Evolutionary conservation across 2,113 vertebrate genomes (phyloP).

Genomic region (Camelus bactrianus): DNA sequence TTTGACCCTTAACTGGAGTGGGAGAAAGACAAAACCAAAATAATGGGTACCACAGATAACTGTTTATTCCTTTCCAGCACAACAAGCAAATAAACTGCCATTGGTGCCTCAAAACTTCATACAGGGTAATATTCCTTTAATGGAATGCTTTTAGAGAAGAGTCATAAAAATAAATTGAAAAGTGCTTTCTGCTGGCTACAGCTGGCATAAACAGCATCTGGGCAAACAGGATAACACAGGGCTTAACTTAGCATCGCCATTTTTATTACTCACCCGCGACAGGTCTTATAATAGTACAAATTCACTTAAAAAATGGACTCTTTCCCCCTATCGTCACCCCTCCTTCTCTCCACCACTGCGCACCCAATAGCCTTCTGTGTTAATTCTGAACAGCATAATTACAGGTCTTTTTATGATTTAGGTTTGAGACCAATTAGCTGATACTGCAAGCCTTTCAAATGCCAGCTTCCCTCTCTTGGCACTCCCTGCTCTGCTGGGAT

Average conservation of each 20-base stretch:
- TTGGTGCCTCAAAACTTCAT: constrained; percentile 82
- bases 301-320: constrained; percentile 83
- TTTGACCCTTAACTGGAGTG: constrained; percentile 55
- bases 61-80: constrained; percentile 81
- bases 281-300: constrained; percentile 83
- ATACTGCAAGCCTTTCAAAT: constrained; percentile 62
- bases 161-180: constrained; percentile 91
- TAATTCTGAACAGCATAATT: constrained; percentile 84
- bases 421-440: constrained; percentile 83
- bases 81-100: constrained; percentile 86
- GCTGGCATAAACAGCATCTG: constrained; percentile 84
- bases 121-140: constrained; percentile 86
- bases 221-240: constrained; percentile 84
- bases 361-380: constrained; percentile 70
- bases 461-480: constrained; percentile 54
- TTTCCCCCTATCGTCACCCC: neutral
- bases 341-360: neutral
- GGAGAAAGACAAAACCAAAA: constrained; percentile 9
- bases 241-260: constrained; percentile 80
- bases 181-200: constrained; percentile 85
- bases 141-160: constrained; percentile 90
- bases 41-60: constrained; percentile 66
- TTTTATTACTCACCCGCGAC: constrained; percentile 83
- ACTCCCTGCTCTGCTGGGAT: constrained; percentile 40
- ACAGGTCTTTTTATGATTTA: constrained; percentile 85